Evolutionary conservation across 30 jellyfish, hydroid and myxozoan species (phyloP).

Genomic region (Haliclystus octoradiatus): DNA sequence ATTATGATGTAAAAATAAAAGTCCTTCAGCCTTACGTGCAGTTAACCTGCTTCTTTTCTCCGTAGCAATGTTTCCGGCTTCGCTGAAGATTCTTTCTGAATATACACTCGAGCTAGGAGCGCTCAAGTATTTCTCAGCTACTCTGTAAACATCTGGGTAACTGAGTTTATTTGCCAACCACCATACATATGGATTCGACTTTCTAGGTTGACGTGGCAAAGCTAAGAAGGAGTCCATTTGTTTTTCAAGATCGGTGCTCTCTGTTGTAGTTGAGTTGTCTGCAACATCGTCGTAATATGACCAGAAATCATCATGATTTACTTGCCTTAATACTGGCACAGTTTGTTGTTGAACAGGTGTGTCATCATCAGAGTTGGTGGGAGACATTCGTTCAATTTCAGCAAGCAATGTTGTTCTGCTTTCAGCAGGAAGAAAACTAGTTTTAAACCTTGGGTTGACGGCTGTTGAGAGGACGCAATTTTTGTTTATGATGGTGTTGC

Average conservation of each 20-base stretch:
- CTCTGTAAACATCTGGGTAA: conserved; percentile 25
- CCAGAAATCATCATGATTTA: too few species aligned
- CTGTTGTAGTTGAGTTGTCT: too few species aligned
- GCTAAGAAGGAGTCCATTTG: too few species aligned
- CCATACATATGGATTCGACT: conserved; percentile 27
- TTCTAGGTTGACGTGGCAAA: conserved; percentile 25
- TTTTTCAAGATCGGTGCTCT: too few species aligned
- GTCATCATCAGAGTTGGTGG: conserved; percentile 6
- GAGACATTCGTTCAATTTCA: conserved; percentile 24
- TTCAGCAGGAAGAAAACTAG: background rate
- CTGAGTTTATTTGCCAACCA: conserved; percentile 27
- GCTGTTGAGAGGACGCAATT: conserved; percentile 29
- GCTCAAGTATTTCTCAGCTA: conserved; percentile 12
- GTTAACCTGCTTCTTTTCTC: conserved; percentile 25
- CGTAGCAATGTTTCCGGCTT: conserved; percentile 49
- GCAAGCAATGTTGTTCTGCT: background rate
- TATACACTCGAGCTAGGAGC: conserved; percentile 31
- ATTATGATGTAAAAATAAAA: conserved; percentile 20
- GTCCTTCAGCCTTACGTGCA: conserved; percentile 21
- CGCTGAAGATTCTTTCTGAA: conserved; percentile 30
- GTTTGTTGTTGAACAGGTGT: too few species aligned
- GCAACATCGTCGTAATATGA: too few species aligned
- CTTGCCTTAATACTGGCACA: too few species aligned
- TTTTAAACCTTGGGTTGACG: conserved; percentile 31
- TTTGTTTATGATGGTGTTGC: background rate